Evolutionary conservation across 2,888 invertebrate genomes (phyloP), one percentile per base, ranked within the genome.

Genomic region (Ryuthela nishihirai): DNA sequence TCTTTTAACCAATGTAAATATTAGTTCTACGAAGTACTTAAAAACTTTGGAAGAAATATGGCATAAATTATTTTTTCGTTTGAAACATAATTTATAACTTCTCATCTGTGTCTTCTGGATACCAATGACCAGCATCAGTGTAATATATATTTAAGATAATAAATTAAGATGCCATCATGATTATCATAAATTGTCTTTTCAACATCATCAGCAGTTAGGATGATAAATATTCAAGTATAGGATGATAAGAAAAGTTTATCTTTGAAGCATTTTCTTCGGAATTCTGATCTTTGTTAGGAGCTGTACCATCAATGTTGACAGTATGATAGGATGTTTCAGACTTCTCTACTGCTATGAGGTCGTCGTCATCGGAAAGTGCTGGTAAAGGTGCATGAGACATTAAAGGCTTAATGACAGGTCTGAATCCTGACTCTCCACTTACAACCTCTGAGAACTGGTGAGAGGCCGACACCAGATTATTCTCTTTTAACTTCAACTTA

Each of bases 201-300:
- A n/a, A n/a, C n/a, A n/a, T n/a, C n/a, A n/a, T n/a, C n/a, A n/a
- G n/a, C n/a, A n/a, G n/a, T n/a, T n/a, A n/a, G n/a, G n/a, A n/a
- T n/a, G n/a, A n/a, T 29, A 65, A 58, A 25, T 67, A 67, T 26
- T 67, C 65, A 10, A 65, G 29, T 23, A 65, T 65, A 2, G 67
- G 67, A 54, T 67, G 64, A 32, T 67, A 64, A 4, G 65, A 64
- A 41, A 65, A 65, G 20, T 65, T 66, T 6, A 66, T 62, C 45
- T 53, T 65, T 10, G 47, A 29, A 23, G 50, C 53, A 21, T 46
- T 43, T 4, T 42, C 34, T 42, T 47, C 41, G 5, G 39, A 15
- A 4, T 9, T 24, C 7, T 23, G 18, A 5, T 45, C 17, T 4
- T 44, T 24, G 10, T 54, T 34, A 1, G 43, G 20, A 2, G 38